These are phyloP conservation scores for Melangyna quadrimaculata DNA, from an alignment of 2,888 invertebrate species.

Conservation along the genomic window DNA sequence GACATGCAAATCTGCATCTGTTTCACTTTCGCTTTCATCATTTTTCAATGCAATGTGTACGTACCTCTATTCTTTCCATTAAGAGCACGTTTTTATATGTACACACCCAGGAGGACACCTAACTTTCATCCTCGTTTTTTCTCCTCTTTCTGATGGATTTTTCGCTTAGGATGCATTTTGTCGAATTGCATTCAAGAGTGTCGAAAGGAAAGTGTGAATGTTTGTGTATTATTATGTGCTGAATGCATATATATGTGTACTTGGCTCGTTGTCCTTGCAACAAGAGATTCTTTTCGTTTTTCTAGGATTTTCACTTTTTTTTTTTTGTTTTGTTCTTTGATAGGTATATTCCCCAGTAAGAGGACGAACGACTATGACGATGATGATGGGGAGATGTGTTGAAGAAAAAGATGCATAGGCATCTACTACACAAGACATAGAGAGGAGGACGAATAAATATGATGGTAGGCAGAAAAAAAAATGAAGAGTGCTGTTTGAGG, in stretches of 20 bases:
- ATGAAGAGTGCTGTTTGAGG: constrained; percentile 51
- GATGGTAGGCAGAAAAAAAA: constrained; percentile 32
- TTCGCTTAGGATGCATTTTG: constrained; percentile 59
- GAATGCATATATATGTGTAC: neutral
- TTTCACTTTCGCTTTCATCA: constrained; percentile 60
- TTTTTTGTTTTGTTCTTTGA: constrained; percentile 12
- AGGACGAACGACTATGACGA: constrained; percentile 11
- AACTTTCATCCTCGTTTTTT: neutral
- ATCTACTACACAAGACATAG: constrained; percentile 4
- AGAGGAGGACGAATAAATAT: constrained; percentile 31
- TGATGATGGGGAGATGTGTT: neutral
- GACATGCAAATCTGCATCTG: constrained; percentile 35
- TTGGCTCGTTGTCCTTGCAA: constrained; percentile 67
- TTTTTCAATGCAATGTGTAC: neutral
- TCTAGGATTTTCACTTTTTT: constrained; percentile 17
- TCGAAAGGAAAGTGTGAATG: constrained; percentile 43
- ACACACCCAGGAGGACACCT: neutral
- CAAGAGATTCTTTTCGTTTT: constrained; percentile 47
- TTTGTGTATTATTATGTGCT: constrained; percentile 16
- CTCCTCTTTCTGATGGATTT: neutral
- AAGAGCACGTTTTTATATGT: constrained; percentile 16
- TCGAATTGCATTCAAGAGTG: constrained; percentile 66
- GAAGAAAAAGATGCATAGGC: constrained; percentile 54
- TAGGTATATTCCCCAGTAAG: constrained; percentile 29
- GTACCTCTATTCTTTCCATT: constrained; percentile 1